Conservation (phyloP, 1,140 invertebrate species). For the Anoplophora glabripennis region DNA sequence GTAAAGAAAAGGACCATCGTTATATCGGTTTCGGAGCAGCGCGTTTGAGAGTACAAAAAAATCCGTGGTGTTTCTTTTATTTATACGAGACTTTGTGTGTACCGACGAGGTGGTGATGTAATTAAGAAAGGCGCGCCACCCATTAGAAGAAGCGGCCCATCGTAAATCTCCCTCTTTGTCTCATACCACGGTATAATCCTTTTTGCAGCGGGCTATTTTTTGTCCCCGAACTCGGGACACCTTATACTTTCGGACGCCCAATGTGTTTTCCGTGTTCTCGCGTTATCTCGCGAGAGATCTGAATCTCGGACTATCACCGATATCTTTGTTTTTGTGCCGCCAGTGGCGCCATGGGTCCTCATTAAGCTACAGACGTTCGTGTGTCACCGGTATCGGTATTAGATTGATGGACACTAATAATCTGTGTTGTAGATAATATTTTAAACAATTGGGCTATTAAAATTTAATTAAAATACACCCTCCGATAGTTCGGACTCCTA, state of each 20-base stretch:
- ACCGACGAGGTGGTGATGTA: conserved; percentile 44
- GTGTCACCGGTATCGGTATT: conserved; percentile 24
- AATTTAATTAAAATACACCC: too few species aligned
- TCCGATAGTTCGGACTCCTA: too few species aligned
- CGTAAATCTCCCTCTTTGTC: conserved; percentile 39
- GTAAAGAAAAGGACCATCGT: too few species aligned
- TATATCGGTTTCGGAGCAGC: too few species aligned
- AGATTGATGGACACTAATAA: conserved; percentile 25
- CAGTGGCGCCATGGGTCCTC: conserved; percentile 35
- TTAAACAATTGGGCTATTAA: conserved; percentile 17
- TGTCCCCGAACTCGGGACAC: conserved; percentile 28
- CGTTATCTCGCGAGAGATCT: conserved; percentile 41
- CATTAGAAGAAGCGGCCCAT: conserved; percentile 41
- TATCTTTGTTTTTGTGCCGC: conserved; percentile 38
- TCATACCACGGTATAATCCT: conserved; percentile 15
- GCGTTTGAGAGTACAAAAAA: conserved; percentile 20
- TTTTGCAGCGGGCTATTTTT: conserved; percentile 26
- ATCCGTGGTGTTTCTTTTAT: conserved; percentile 41
- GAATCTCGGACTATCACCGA: conserved; percentile 38
- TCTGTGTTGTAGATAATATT: conserved; percentile 14
- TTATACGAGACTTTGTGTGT: conserved; percentile 43
- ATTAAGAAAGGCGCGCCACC: conserved; percentile 46
- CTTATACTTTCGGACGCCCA: conserved; percentile 36
- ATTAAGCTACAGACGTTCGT: conserved; percentile 26
- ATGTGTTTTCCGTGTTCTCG: conserved; percentile 39